Evolutionary conservation across 2,113 vertebrate species (phyloP).

Genomic region (Todiramphus saurophagus): DNA sequence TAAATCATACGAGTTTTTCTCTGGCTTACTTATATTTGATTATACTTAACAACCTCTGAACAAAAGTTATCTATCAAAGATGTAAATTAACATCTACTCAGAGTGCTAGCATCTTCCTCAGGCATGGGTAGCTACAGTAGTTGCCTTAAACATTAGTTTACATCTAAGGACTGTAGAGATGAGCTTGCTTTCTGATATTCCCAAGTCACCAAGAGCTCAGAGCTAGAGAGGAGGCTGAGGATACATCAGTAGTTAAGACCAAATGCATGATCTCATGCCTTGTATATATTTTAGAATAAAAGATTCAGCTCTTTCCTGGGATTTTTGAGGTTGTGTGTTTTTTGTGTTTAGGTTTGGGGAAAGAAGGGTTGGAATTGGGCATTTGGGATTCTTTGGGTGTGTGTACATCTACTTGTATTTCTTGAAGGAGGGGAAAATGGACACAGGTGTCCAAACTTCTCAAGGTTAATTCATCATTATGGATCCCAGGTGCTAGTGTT

Average conservation of each 20-base stretch:
- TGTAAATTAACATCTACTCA: background rate
- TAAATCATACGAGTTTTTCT: background rate
- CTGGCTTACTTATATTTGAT: background rate
- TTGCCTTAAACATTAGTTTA: background rate
- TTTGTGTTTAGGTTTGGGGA: background rate
- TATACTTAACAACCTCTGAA: background rate
- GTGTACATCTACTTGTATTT: background rate
- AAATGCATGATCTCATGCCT: background rate
- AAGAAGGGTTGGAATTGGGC: accelerated
- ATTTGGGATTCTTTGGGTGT: background rate
- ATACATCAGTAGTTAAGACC: background rate
- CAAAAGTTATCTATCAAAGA: background rate
- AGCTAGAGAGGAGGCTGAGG: background rate
- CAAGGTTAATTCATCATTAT: background rate
- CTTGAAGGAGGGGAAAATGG: background rate
- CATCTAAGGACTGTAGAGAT: background rate
- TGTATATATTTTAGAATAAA: background rate
- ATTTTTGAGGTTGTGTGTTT: background rate
- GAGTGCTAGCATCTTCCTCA: background rate
- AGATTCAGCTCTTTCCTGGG: background rate
- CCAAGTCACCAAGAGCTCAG: background rate
- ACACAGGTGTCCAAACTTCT: background rate
- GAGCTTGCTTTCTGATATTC: background rate
- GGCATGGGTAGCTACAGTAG: background rate
- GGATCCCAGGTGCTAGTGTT: background rate